Evolutionary conservation across 2,888 invertebrate species (phyloP).

Genomic region (Oscheius sp.): DNA sequence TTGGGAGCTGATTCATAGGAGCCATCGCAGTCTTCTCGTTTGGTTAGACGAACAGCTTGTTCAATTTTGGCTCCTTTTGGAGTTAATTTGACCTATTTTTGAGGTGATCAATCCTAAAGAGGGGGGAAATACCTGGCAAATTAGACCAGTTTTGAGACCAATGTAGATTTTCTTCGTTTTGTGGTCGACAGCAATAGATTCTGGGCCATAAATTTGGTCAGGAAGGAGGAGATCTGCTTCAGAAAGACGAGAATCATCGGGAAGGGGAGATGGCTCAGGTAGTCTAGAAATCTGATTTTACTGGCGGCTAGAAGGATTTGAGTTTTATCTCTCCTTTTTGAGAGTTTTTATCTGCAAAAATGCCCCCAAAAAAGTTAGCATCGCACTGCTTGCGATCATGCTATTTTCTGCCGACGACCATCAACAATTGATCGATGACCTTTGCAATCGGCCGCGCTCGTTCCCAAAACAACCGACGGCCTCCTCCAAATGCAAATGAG

Average conservation of each 20-base stretch:
- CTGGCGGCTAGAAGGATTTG: not conserved
- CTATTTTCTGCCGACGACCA: too few species aligned
- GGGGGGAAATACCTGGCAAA: conserved; percentile 25
- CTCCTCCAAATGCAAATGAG: conserved; percentile 9
- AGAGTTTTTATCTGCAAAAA: not conserved
- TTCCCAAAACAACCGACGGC: not conserved
- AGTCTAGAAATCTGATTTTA: conserved; percentile 28
- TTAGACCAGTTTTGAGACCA: conserved; percentile 50
- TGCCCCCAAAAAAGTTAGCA: too few species aligned
- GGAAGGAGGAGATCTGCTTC: conserved; percentile 38
- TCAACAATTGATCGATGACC: conserved; percentile 1
- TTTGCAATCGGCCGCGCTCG: not conserved
- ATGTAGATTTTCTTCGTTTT: conserved; percentile 39
- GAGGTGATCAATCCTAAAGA: not conserved
- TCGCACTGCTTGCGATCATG: too few species aligned
- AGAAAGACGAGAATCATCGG: conserved; percentile 35
- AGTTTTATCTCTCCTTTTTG: too few species aligned
- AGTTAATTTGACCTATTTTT: not conserved
- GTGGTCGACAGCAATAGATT: conserved; percentile 44
- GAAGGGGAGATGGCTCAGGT: conserved; percentile 33
- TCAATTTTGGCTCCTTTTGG: conserved; percentile 30
- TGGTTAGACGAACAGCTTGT: conserved; percentile 41
- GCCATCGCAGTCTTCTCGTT: conserved; percentile 47
- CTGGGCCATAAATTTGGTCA: conserved; percentile 54
- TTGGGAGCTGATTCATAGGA: conserved; percentile 36